These are phyloP conservation scores for Hirudo medicinalis DNA, from an alignment of 1,140 invertebrate species.

Conservation along the genomic window DNA sequence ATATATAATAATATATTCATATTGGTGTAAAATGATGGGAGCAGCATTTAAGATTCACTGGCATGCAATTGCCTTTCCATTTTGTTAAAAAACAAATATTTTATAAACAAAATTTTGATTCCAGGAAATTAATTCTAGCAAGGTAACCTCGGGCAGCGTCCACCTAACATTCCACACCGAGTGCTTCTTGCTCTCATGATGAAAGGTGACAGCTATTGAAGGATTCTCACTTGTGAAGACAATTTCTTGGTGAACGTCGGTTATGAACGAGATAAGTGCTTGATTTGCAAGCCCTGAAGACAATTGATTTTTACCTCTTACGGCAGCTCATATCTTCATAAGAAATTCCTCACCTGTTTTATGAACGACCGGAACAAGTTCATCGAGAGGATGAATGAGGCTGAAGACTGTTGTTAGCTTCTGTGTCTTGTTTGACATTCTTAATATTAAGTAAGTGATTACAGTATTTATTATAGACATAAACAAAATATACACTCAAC, in stretches of 20 bases:
- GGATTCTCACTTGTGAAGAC: conserved; percentile 53
- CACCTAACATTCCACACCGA: conserved; percentile 67
- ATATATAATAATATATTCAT: too few relatives aligned
- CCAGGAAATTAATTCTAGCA: conserved; percentile 21
- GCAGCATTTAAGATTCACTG: too few relatives aligned
- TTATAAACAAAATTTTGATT: neutral
- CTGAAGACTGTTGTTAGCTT: conserved; percentile 61
- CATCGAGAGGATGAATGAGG: conserved; percentile 71
- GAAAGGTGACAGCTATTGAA: conserved; percentile 59
- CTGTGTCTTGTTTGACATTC: conserved; percentile 19
- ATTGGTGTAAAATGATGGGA: too few relatives aligned
- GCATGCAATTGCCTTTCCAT: too few relatives aligned
- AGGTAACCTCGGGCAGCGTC: conserved; percentile 54
- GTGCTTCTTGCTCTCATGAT: conserved; percentile 59
- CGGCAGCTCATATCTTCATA: neutral
- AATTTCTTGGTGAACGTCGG: conserved; percentile 49
- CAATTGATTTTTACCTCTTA: neutral
- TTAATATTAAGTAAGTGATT: conserved; percentile 7
- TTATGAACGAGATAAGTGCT: conserved; percentile 45
- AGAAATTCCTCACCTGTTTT: conserved; percentile 20
- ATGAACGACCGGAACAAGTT: conserved; percentile 64
- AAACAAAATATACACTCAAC: neutral
- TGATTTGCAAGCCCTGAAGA: conserved; percentile 14
- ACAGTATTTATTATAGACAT: neutral
- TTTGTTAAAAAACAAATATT: too few relatives aligned